Evolutionary conservation across 2,888 invertebrate species (phyloP).

Genomic region (Latrodectus hesperus): DNA sequence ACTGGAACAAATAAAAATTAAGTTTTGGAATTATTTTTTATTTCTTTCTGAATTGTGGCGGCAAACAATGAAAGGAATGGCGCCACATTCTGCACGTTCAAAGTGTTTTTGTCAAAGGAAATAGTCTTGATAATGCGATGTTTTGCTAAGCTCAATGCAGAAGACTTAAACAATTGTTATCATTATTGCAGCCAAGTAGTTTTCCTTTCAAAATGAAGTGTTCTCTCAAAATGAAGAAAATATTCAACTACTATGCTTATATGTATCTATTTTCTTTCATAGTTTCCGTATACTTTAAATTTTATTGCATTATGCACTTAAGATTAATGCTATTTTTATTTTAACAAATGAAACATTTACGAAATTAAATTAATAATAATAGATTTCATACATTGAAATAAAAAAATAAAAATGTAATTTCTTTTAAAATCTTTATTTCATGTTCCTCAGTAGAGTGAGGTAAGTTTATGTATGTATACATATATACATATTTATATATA

Average conservation of each 20-base stretch:
- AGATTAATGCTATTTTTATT: no score
- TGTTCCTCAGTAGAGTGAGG: no score
- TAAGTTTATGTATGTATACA: no score
- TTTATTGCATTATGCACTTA: no score
- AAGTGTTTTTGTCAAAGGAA: neutral
- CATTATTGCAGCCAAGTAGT: neutral
- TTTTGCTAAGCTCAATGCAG: neutral
- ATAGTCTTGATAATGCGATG: neutral
- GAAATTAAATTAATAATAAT: no score
- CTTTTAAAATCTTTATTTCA: no score
- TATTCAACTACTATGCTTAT: neutral
- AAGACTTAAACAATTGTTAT: constrained; percentile 1
- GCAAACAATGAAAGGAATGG: neutral
- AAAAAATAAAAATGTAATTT: no score
- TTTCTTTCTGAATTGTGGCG: neutral
- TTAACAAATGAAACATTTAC: no score
- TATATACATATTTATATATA: no score
- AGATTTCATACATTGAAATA: no score
- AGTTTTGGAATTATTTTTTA: neutral
- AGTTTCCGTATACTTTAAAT: no score
- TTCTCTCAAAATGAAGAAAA: no score
- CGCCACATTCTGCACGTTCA: neutral
- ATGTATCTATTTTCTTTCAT: neutral
- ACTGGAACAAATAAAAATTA: neutral
- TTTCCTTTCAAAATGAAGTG: neutral